Base-by-base conservation (phyloP, 2,888 invertebrate genomes). In the Elegia similella region DNA sequence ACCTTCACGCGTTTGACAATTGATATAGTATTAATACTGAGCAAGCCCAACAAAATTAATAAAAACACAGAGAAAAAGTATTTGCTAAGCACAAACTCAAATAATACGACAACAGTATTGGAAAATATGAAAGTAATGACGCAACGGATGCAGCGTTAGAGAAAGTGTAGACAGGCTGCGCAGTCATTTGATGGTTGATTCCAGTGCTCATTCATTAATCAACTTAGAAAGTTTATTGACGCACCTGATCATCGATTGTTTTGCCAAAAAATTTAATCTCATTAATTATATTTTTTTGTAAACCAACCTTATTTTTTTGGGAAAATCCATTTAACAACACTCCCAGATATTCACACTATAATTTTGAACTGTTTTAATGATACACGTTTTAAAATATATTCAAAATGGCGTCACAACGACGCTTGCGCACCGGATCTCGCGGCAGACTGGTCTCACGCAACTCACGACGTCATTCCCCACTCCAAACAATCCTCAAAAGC, bases 181-280 rank as follows among this genome's bases (percentile, higher is more conserved):
- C 69, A 72, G 75, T 76, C 81, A 82, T 72, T 68, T 66, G 53
- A 70, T 67, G 68, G 61, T 65, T 65, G 59, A 17, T 38, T 66
- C 70, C 69, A 68, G 70, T 74, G 72, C 70, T 73, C 73, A 77
- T 76, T 78, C 77, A 80, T 80, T 84, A 80, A 77, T 76, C 80
- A 78, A 75, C 71, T 69, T 82, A 85, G 86, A 86, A 86, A 86
- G 85, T 84, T 79, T 74, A 81, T 80, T 72, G 76, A 77, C 70
- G 68, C 56, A 72, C 56, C 60, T 63, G 58, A 57, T 48, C 64
- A 67, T 60, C 56, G 62, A 56, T 65, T 62, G 55, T 62, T 59
- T 67, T 62, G 42, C 62, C 61, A 64, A 55, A 67, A 67, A 63
- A 62, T 65, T 62, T 23, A 50, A 17, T 55, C 48, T 60, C 52